Percentiles rank a stretch among this genome's conserved stretches.
Conservation (phyloP, 37 sponge, comb jelly and placozoan species). For the Eunapius fragilis region DNA sequence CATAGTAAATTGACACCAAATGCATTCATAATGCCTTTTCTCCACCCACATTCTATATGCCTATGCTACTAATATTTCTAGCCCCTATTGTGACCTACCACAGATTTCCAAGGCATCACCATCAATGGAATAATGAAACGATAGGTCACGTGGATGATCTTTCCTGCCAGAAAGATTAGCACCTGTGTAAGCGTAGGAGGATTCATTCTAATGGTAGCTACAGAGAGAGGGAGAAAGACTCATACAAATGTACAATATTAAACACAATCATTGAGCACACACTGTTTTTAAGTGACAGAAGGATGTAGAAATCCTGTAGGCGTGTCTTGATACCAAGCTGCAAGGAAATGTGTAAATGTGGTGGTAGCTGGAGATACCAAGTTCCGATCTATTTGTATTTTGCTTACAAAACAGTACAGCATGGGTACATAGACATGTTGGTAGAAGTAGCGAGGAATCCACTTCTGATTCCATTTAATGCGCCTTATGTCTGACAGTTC, state of each 20-base stretch:
- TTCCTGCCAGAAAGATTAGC: slow-evolving; percentile 75
- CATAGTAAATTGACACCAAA: too few species aligned
- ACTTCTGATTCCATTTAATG: slow-evolving; percentile 84
- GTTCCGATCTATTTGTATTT: not conserved
- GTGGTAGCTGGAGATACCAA: not conserved
- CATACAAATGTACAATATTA: not conserved
- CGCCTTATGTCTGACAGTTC: slow-evolving; percentile 85
- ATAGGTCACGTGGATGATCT: slow-evolving; percentile 55
- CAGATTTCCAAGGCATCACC: slow-evolving; percentile 69
- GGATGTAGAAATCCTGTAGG: not conserved
- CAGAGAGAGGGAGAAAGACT: not conserved
- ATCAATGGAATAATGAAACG: slow-evolving; percentile 73
- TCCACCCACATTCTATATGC: not conserved
- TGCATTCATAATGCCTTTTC: too few species aligned
- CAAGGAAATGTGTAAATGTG: not conserved
- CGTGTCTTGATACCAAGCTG: not conserved
- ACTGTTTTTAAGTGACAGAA: slow-evolving; percentile 67
- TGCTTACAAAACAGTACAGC: slow-evolving; percentile 87
- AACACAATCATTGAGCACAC: slow-evolving; percentile 4
- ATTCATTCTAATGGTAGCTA: slow-evolving; percentile 83
- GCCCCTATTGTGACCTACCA: slow-evolving; percentile 16
- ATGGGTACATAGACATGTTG: slow-evolving; percentile 93
- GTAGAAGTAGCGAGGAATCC: slow-evolving; percentile 90
- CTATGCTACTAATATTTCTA: not conserved
- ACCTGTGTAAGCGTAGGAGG: slow-evolving; percentile 54